Base-by-base conservation (phyloP, 2,113 vertebrate species). In the Sceloporus tristichus region DNA sequence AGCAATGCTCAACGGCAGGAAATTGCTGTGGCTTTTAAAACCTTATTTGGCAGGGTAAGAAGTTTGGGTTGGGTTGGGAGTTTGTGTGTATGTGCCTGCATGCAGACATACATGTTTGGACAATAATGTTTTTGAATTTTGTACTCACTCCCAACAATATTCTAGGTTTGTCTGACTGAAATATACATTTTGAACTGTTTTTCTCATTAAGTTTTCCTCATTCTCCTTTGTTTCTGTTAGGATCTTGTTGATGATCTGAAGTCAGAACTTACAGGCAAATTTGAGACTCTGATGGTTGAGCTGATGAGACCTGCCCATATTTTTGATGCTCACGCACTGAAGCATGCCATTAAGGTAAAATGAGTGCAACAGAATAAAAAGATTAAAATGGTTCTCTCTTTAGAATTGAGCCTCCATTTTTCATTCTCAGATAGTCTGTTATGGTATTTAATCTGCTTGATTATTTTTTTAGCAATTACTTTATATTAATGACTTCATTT, bases 321-420 rank as follows among this genome's bases (percentile, higher is more conserved):
- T 34, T 99, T 97, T 54, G 99, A 99, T 73, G 98, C 98, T 71
- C 92, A 97, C 54, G 96, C 98, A 23, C 96, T 99, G 88, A 98
- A 97, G 90, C 97, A 98, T 59, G 98, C 99, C 16, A 94, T 99
- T 34, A 99, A 99, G 98, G 99, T 99, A 96, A 91, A 91, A 71
- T 42, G 29, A 73, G 13, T n/a, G 40, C 59, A 79, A 85, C 14
- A 53, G 21, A 83, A 42, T 84, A 19, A 23, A 81, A 81, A 34
- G 4, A 2, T 40, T 86, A 3, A 88, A 68, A 66, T 81, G 25
- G 62, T 73, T 34, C 6, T 70, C 90, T 76, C 70, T 92, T 3
- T 1, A 56, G 14, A 13, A 42, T n/a, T 40, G 88, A 18, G 8
- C 78, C 56, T 82, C 21, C 56, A 19, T 66, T 29, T 18, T 70